Base-by-base conservation (phyloP, 92 coral and sea anemone species). In the Montipora capitata region DNA sequence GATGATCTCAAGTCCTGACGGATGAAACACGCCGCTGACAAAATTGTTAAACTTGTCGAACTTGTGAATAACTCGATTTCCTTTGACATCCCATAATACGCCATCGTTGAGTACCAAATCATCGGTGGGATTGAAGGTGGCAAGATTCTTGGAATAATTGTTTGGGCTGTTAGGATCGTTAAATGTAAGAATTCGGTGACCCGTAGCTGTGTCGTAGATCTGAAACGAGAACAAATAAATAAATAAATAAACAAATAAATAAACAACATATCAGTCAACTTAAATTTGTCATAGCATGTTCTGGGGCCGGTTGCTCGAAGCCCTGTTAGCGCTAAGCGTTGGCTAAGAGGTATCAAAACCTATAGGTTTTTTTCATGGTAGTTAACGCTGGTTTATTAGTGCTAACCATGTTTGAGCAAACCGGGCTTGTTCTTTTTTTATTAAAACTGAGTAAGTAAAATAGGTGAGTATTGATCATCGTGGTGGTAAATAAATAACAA, bases 1-100 rank as follows among this genome's bases (percentile, higher is more conserved):
- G 72, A 97, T 95, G 72, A 97, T 95, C 69, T 97, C 99, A 57
- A 97, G 92, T 39, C 98, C 99, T 12, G 99, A 93, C 3, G 99
- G 98, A 85, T 97, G 96, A 78, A 97, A 97, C 17, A 97, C 99
- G 17, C 99, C 99, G 56, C 99, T 95, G 81, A 97, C 98, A 72
- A 88, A 95, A 81, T 97, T 95, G 78, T 97, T 97, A 67, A 97
- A 95, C 91, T 95, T 95, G 91, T 97, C 99, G 74, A 97, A 97
- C 85, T 97, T 97, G 87, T 97, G 99, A 72, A 97, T 97, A 45
- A 97, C 95, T 65, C 95, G 95, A 79, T 89, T 92, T 12, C 91
- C 89, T 17, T 95, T 92, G 11, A 97, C 97, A 91, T 97, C 99
- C 99, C 99, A 97, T 48, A 97, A 84, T 87, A 97, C 98, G 27